Evolutionary conservation across 1,140 invertebrate genomes (phyloP).

Genomic region (Elymnias hypermnestra): DNA sequence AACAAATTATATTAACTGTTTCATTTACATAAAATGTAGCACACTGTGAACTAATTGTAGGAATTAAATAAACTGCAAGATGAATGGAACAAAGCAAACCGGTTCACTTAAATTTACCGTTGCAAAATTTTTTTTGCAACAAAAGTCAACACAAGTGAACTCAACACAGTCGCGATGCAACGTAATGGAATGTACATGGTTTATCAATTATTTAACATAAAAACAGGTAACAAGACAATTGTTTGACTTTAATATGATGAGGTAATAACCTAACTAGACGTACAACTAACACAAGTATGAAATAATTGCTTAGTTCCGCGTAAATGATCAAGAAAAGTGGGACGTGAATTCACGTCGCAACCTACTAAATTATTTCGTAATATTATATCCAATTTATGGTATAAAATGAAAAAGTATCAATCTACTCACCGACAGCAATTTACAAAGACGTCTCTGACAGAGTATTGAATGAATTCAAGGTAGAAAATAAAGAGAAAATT

Average conservation of each 20-base stretch:
- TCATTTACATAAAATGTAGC: too few relatives aligned
- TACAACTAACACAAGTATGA: background rate
- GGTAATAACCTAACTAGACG: background rate
- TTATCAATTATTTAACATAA: too few relatives aligned
- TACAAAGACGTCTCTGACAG: background rate
- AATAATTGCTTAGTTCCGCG: constrained; percentile 6
- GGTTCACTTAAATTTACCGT: too few relatives aligned
- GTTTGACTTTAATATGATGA: background rate
- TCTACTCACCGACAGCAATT: background rate
- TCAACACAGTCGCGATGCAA: too few relatives aligned
- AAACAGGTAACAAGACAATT: background rate
- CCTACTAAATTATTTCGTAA: constrained; percentile 5
- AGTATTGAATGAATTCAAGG: too few relatives aligned
- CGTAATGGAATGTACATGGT: too few relatives aligned
- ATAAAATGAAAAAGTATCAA: background rate
- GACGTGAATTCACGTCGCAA: background rate
- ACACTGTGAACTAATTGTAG: too few relatives aligned
- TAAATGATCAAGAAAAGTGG: constrained; percentile 6
- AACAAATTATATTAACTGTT: too few relatives aligned
- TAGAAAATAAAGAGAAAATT: constrained; percentile 1
- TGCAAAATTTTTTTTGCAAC: too few relatives aligned
- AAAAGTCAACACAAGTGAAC: too few relatives aligned
- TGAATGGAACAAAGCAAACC: too few relatives aligned
- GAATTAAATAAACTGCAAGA: too few relatives aligned
- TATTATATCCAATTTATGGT: background rate